Base-by-base conservation (phyloP, 2,888 invertebrate genomes). In the Stenotaenia linearis region DNA sequence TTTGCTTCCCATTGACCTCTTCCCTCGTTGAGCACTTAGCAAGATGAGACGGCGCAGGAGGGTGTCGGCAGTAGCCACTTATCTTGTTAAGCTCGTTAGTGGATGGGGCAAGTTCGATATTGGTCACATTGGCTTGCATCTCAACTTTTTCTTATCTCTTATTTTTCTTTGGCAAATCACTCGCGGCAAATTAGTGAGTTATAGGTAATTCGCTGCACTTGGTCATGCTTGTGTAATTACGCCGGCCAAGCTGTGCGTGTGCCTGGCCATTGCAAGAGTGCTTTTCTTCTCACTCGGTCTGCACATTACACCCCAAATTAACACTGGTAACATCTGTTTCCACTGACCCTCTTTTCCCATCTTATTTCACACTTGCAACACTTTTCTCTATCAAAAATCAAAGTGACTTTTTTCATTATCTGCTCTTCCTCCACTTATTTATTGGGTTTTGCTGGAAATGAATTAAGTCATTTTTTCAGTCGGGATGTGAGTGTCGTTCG, bases 1-100 rank as follows among this genome's bases (percentile, higher is more conserved):
- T 61, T 61, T 61, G 61, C 61, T 61, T 61, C 25, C 61, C 61
- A 61, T 61, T 61, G 61, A 61, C 61, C 61, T 61, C 61, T 61
- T 61, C 61, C 61, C 61, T 61, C 25, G 61, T 28, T 61, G 61
- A 61, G 61, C 61, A 61, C 61, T 61, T 61, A 61, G 61, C 61
- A 61, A 61, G 61, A 61, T 61, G 61, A 61, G 61, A 61, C 25
- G 12, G 61, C 61, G 25, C 25, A 25, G 61, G 61, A 61, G 61
- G 61, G 61, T 61, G 61, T 61, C 61, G 61, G 25, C 56, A 61
- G 61, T 25, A 61, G 61, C 61, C 61, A 61, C 61, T 61, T 61
- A 61, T 61, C 61, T 61, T 61, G 61, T 61, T 61, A 61, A 61
- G 61, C 61, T 61, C 61, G 28, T 61, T 61, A 61, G 61, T 25